phyloP scores from a whole-genome alignment of 2,113 vertebrate genomes.

The Ictalurus furcatus region DNA sequence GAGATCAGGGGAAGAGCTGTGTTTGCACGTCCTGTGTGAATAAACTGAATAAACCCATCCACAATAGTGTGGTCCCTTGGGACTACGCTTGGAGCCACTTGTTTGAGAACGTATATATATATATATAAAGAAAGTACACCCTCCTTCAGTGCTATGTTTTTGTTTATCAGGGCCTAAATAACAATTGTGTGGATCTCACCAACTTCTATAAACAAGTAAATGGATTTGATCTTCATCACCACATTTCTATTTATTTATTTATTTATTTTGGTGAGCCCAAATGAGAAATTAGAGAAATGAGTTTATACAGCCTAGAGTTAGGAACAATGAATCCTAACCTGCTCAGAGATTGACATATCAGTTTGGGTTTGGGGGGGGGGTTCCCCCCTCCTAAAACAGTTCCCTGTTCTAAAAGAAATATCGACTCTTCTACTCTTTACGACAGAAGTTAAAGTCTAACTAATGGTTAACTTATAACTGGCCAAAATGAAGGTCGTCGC shows the following conservation, averaged over 20 bases:
- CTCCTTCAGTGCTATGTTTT: too few species aligned
- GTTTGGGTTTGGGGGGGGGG: neutral
- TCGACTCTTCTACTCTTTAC: neutral
- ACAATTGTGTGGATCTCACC: too few species aligned
- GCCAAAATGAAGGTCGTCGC: neutral
- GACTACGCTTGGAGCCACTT: neutral
- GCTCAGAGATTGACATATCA: neutral
- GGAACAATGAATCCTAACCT: neutral
- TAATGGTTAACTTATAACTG: neutral
- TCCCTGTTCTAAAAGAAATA: neutral
- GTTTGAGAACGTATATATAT: too few species aligned
- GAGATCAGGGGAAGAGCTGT: conserved; percentile 49
- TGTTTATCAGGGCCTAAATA: too few species aligned
- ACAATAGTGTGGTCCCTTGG: too few species aligned
- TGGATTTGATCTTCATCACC: neutral
- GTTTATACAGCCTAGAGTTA: too few species aligned
- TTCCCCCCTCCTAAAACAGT: neutral
- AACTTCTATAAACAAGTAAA: too few species aligned
- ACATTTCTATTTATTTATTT: too few species aligned
- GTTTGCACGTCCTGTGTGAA: neutral
- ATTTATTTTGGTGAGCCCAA: too few species aligned
- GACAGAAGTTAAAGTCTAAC: neutral
- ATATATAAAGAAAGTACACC: too few species aligned
- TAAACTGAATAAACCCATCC: conserved; percentile 4
- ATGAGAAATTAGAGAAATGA: too few species aligned